A percentile compares a stretch with the other conserved stretches of the same genome.
Conservation (phyloP, 2,888 invertebrate genomes). For the Lasioglossum lativentre region DNA sequence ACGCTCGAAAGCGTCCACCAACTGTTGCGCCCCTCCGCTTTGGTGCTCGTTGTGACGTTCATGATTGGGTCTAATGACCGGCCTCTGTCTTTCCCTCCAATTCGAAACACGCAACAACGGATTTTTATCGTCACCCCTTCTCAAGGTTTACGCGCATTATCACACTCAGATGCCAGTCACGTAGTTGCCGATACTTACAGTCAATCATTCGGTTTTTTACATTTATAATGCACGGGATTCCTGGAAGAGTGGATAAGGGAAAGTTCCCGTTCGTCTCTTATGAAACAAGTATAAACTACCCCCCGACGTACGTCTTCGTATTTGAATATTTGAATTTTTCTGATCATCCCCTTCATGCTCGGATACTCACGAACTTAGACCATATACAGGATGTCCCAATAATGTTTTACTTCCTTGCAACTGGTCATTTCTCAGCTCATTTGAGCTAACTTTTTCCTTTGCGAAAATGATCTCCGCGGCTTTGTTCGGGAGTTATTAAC, state of each 20-base stretch:
- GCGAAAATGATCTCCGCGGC: too few relatives aligned
- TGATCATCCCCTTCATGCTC: too few relatives aligned
- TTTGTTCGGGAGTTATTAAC: too few relatives aligned
- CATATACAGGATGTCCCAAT: too few relatives aligned
- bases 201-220: neutral
- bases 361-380: too few relatives aligned
- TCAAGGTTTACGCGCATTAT: slow-evolving; percentile 24
- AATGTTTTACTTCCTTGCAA: too few relatives aligned
- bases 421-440: too few relatives aligned
- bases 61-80: slow-evolving; percentile 56
- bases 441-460: too few relatives aligned
- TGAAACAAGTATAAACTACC: neutral
- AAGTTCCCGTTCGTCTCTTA: neutral
- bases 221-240: neutral
- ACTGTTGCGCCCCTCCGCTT: slow-evolving; percentile 77
- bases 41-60: slow-evolving; percentile 38
- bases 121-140: slow-evolving; percentile 36
- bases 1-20: slow-evolving; percentile 75
- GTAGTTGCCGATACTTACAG: neutral
- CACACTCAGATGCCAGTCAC: neutral
- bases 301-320: neutral
- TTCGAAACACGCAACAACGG: slow-evolving; percentile 24
- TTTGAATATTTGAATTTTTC: too few relatives aligned
- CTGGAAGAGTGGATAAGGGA: neutral
- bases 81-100: slow-evolving; percentile 29